phyloP scores from a whole-genome alignment of 2,797 vertebrate genomes.

The Enteromius viviparus region DNA sequence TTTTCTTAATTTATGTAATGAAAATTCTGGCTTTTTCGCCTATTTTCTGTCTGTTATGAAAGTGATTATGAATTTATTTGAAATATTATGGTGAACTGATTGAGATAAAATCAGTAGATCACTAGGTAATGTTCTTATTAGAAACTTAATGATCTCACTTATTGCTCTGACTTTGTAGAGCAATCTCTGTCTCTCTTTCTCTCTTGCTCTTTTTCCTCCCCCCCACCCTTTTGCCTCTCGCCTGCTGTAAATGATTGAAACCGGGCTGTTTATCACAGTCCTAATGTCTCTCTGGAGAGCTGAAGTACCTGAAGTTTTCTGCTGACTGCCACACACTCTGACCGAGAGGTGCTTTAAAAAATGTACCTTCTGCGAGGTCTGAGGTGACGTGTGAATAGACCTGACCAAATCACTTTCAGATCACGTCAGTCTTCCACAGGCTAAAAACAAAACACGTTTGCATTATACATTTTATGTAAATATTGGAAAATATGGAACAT shows the following conservation, averaged over 20 bases:
- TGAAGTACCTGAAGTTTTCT: slow-evolving; percentile 40
- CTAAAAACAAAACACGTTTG: slow-evolving; percentile 12
- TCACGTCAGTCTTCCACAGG: slow-evolving; percentile 6
- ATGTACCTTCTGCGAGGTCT: slow-evolving; percentile 35
- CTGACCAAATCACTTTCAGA: slow-evolving; percentile 25
- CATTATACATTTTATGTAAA: slow-evolving; percentile 2
- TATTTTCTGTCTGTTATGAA: background rate
- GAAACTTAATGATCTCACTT: slow-evolving; percentile 10
- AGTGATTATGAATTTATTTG: background rate
- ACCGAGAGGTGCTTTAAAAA: slow-evolving; percentile 38
- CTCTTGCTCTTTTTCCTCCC: slow-evolving; percentile 8
- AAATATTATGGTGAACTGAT: background rate
- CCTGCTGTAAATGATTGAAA: slow-evolving; percentile 56
- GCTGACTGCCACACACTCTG: slow-evolving; percentile 48
- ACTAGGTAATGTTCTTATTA: slow-evolving; percentile 5
- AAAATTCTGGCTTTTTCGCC: background rate
- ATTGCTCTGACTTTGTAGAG: slow-evolving; percentile 15
- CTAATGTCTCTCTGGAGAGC: slow-evolving; percentile 58
- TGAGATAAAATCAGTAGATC: slow-evolving; percentile 21
- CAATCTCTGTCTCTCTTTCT: background rate
- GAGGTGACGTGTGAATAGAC: slow-evolving; percentile 33
- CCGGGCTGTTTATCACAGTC: slow-evolving; percentile 46
- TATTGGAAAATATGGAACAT: background rate
- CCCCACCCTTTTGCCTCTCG: background rate
- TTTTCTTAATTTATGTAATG: background rate